Conservation (phyloP, 1,140 invertebrate species). For the Alviniconcha marisindica region DNA sequence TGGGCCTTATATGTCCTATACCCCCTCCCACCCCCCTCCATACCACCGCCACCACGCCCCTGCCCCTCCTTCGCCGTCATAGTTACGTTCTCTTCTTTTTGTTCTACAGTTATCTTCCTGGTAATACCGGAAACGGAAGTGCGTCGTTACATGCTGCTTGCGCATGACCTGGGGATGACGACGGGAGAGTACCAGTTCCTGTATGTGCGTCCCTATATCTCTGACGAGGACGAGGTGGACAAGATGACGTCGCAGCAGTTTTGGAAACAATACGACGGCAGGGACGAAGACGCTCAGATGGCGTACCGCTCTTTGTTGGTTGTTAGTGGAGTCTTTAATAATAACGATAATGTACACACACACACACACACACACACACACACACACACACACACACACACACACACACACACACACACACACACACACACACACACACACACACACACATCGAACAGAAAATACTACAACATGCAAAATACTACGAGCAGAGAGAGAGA, state of each 20-base stretch:
- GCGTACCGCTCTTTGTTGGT: constrained; percentile 52
- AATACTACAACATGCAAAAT: too few relatives aligned
- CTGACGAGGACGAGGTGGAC: constrained; percentile 43
- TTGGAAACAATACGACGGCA: constrained; percentile 47
- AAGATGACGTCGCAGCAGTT: constrained; percentile 34
- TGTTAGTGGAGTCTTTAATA: constrained; percentile 42
- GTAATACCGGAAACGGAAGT: constrained; percentile 53
- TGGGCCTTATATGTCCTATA: background rate
- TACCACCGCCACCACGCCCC: background rate
- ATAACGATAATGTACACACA: too few relatives aligned
- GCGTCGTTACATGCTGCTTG: constrained; percentile 51
- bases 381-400: too few relatives aligned
- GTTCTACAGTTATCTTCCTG: constrained; percentile 54
- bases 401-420: too few relatives aligned
- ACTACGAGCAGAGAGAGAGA: background rate
- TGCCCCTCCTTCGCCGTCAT: background rate
- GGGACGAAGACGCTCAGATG: constrained; percentile 46
- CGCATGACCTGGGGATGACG: constrained; percentile 53
- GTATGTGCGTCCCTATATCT: constrained; percentile 51
- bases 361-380: too few relatives aligned
- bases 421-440: too few relatives aligned
- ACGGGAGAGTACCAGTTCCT: constrained; percentile 61
- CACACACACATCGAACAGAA: too few relatives aligned
- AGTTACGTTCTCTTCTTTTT: background rate
- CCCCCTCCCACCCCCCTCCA: background rate